A percentile compares a stretch with the other conserved stretches of the same genome.
phyloP scores from a whole-genome alignment of 2,888 invertebrate species.

The Acanthosepion pharaonis region DNA sequence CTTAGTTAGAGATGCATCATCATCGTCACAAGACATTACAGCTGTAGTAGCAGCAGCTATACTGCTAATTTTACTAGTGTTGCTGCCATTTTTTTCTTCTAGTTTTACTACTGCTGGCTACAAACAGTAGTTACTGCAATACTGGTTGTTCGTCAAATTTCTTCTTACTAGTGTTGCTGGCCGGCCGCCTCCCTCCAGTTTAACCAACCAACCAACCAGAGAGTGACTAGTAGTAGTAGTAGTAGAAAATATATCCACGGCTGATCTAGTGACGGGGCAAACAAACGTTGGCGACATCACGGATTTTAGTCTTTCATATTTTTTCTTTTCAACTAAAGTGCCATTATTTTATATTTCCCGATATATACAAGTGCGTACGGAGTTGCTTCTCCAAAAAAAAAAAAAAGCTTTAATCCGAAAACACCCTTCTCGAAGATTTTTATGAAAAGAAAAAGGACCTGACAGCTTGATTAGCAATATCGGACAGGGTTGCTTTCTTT shows the following conservation, averaged over 20 bases:
- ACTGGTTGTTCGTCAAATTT: background rate
- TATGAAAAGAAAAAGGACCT: too few relatives aligned
- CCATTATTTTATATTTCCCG: too few relatives aligned
- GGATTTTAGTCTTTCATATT: background rate
- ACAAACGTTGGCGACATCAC: background rate
- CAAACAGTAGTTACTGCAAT: constrained; percentile 1
- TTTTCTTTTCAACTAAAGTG: too few relatives aligned
- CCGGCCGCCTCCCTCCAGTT: background rate
- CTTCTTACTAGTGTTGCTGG: background rate
- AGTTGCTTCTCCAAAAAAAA: too few relatives aligned
- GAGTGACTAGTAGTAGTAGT: background rate
- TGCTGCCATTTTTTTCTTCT: background rate
- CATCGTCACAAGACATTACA: background rate
- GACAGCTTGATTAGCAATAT: too few relatives aligned
- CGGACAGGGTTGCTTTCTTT: too few relatives aligned
- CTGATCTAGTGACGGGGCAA: background rate
- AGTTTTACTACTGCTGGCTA: background rate
- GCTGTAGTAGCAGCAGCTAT: background rate
- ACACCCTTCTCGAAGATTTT: too few relatives aligned
- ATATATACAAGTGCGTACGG: too few relatives aligned
- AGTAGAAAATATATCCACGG: background rate
- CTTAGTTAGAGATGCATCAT: background rate
- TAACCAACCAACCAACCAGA: constrained; percentile 14
- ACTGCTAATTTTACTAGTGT: background rate
- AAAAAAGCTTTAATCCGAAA: too few relatives aligned